Conservation (phyloP, 2,797 vertebrate genomes). For the Pangasius sanitwongsei region DNA sequence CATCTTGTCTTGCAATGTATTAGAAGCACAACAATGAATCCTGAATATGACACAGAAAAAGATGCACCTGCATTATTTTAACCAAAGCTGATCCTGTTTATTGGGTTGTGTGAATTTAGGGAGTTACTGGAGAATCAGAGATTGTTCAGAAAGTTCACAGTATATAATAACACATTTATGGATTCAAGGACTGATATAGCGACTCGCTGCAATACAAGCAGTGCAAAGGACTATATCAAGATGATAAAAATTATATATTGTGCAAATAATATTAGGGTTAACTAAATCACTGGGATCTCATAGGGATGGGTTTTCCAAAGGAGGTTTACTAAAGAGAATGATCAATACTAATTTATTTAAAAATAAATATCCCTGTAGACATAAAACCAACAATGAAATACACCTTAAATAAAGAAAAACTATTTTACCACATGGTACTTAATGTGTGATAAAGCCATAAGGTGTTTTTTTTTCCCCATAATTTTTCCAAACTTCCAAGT, state of each 20-base stretch:
- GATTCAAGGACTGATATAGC: background rate
- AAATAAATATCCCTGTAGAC: background rate
- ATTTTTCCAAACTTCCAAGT: constrained; percentile 15
- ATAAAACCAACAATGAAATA: background rate
- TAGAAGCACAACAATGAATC: background rate
- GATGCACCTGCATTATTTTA: background rate
- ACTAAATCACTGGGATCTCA: background rate
- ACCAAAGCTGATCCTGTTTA: too few relatives aligned
- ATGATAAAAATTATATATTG: background rate
- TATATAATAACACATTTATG: background rate
- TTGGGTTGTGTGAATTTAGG: too few relatives aligned
- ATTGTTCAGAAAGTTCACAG: background rate
- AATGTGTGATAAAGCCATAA: background rate
- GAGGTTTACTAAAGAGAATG: background rate
- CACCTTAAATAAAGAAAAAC: background rate
- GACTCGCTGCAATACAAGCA: background rate
- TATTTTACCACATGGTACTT: background rate
- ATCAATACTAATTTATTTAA: background rate
- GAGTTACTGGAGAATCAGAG: background rate
- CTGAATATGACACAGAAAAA: background rate
- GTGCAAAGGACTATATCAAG: background rate
- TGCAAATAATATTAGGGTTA: background rate
- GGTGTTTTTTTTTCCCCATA: background rate
- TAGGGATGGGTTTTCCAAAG: background rate
- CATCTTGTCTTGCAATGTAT: background rate